Base-by-base conservation (phyloP, 2,113 vertebrate species). In the Synodontis membranacea region DNA sequence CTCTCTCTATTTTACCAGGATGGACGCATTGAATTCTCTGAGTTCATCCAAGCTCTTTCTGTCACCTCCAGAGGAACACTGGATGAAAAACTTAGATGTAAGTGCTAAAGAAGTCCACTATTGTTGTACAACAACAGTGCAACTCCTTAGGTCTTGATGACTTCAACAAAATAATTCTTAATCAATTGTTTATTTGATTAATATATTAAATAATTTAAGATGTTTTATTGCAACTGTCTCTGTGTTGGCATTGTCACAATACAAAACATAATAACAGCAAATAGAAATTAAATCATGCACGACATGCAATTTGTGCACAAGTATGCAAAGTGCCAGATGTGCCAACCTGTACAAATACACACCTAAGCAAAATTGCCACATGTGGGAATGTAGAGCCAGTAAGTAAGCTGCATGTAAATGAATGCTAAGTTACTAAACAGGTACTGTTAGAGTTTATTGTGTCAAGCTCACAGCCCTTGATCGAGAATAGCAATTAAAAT, bases 11-110 rank as follows among this genome's bases (percentile, higher is more conserved):
- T 86, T 23, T 10, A 56, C 68, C 90, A 99, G 98, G 98, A 99
- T 0, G 98, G 98, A 84, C 95, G 97, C 88, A 99, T 99, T 3
- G 98, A 99, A 93, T 99, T 99, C 90, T 96, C 97, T 0, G 98
- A 99, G 93, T 99, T 99, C 93, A 99, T 99, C 94, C 98, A 99
- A 94, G 98, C 98, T 0, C 93, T 99, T 93, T 99, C 98, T 0
- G 98, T 99, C 91, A 99, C 98, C 84, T 99, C 98, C 2, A 93
- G 98, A 64, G 98, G 98, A 2, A 99, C 98, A 0, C 94, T 99
- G 93, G 98, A 99, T 0, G 98, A 99, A 93, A 99, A 99, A 92
- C 93, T 99, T 88, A 94, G 98, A 94, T 99, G 98, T 99, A 94
- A 97, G 96, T 93, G 28, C 72, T 21, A 25, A 54, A n/a, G 19